Evolutionary conservation across 2,113 vertebrate genomes (phyloP), one percentile per base, ranked within the genome.

Genomic region (Pelvicachromis taeniatus): DNA sequence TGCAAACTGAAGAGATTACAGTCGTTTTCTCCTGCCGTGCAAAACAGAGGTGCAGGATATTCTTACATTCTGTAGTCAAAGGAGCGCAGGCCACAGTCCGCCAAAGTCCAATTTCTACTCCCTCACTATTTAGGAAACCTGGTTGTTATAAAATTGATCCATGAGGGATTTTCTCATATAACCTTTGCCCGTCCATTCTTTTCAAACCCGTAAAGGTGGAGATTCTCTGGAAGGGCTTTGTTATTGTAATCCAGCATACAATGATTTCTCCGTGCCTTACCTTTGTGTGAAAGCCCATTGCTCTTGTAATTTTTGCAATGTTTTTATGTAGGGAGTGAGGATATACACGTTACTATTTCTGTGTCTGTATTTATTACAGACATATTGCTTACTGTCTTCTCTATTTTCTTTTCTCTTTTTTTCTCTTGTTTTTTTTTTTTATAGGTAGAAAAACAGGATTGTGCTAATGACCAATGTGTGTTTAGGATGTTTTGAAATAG

Each of bases 141-240:
- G 75, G 87, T 91, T 94, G 88, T 83, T 89, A 80, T 87, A 84
- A 85, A 94, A 94, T 85, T 88, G 87, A 94, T 89, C 88, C 89
- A 87, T 77, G 81, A 82, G 85, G 88, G 91, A 93, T 91, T 91
- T 93, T 92, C 61, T 53, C 56, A 56, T 59, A 52, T 81, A 83
- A 85, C 48, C 45, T 87, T 59, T 87, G 45, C 75, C 48, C 58
- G 7, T 88, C 56, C 59, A 35, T 81, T 86, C 68, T 83, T 89
- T 90, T 89, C 84, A 93, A 52, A n/a, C 80, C 81, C 7, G 81
- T 50, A 45, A 89, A 90, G 45, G 50, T 73, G 55, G 63, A 85
- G 31, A 81, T 85, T 13, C 31, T 89, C 83, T 78, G 58, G 83
- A 92, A 77, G n/a, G 61, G 77, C 87, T 90, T 87, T 92, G 81